Evolutionary conservation across 2,888 invertebrate species (phyloP), one percentile per base, ranked within the genome.

Genomic region (Autographa gamma): DNA sequence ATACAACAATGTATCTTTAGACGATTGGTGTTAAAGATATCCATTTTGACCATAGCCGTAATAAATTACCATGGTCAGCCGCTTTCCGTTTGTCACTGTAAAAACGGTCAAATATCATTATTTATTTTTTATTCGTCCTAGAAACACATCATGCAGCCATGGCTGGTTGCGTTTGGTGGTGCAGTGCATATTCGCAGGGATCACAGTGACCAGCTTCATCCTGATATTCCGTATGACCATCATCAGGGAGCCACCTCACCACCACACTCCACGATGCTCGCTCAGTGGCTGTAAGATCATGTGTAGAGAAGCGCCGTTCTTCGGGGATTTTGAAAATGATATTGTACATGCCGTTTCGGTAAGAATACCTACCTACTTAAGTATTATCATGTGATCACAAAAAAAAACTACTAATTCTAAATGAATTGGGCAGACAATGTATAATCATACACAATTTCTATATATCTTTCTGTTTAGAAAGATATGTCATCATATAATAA

Each of bases 141-240:
- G 95, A 68, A 91, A 90, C 25, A 86, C 94, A 71, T 93, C 94
- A 81, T 95, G 93, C 81, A 92, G 89, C 71, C 85, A 87, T 9
- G 93, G 93, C 11, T 94, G 94, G 94, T 82, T 95, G 0, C 89
- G 91, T 11, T 59, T 92, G 14, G 69, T 91, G 14, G 89, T 94
- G 0, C 94, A 95, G 74, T 80, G 79, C 14, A 85, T 90, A 62
- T 95, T 95, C 69, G 93, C 93, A 0, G 66, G 86, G 0, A 84
- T 95, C 52, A 93, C 92, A 1, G 93, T 93, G 2, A 76, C 83
- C 16, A 93, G 94, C 68, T 95, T 95, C 74, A 84, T 93, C 5
- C 73, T 95, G 18, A 94, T 95, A 18, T 81, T 94, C 0, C 38
- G 89, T 14, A 89, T 93, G 89, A 80, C 94, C 0, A 76, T 91